Evolutionary conservation across 2,888 invertebrate genomes (phyloP).

Genomic region (Drosophila affinis): DNA sequence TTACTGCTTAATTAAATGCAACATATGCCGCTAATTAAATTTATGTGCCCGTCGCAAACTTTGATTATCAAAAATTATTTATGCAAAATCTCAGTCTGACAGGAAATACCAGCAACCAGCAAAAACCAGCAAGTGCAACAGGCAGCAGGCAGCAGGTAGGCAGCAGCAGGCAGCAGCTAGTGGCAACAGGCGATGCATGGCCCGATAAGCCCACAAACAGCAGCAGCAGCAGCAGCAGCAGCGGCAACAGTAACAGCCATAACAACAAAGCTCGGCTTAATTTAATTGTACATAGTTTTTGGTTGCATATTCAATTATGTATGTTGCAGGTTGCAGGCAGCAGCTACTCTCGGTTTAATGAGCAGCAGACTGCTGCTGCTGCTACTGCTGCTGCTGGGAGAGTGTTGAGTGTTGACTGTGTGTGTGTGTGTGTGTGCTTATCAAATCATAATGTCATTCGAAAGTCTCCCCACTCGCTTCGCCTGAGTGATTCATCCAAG

Average conservation of each 20-base stretch:
- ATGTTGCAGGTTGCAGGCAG: slow-evolving; percentile 44
- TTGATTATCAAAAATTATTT: slow-evolving; percentile 78
- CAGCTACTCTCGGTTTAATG: slow-evolving; percentile 32
- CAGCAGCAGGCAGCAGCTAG: neutral
- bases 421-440: neutral
- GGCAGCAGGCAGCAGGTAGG: neutral
- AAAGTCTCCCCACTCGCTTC: neutral
- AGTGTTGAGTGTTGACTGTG: neutral
- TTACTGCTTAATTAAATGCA: slow-evolving; percentile 53
- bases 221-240: slow-evolving; percentile 25
- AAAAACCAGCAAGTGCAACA: slow-evolving; percentile 27
- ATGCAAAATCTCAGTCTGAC: slow-evolving; percentile 73
- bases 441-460: neutral
- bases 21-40: slow-evolving; percentile 76
- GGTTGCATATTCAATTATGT: slow-evolving; percentile 73
- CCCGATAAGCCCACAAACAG: slow-evolving; percentile 60
- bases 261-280: slow-evolving; percentile 49
- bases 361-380: slow-evolving; percentile 14
- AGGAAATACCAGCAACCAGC: slow-evolving; percentile 69
- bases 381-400: slow-evolving; percentile 1
- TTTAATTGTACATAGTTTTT: slow-evolving; percentile 75
- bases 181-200: slow-evolving; percentile 56
- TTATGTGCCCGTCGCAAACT: slow-evolving; percentile 75
- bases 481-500: neutral
- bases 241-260: slow-evolving; percentile 8